These are phyloP conservation scores for Ondatra zibethicus DNA, from an alignment of 2,113 vertebrate genomes.

Conservation along the genomic window DNA sequence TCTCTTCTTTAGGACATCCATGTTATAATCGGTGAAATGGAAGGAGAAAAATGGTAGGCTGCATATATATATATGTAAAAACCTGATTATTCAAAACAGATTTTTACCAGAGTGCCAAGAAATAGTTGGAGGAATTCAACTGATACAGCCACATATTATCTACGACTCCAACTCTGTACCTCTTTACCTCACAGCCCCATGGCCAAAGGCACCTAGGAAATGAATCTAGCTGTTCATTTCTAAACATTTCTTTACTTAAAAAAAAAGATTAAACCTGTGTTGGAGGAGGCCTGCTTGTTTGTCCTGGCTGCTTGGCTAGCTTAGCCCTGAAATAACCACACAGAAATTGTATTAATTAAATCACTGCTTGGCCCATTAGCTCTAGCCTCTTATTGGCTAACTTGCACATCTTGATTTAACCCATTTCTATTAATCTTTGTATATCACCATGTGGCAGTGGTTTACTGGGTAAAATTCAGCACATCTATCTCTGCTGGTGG, in stretches of 20 bases:
- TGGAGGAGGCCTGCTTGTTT: too few species aligned
- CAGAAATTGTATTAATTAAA: too few species aligned
- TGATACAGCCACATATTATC: neutral
- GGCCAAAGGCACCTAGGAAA: neutral
- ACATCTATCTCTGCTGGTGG: too few species aligned
- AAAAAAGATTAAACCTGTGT: slow-evolving; percentile 10
- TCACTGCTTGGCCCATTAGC: too few species aligned
- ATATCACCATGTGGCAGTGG: too few species aligned
- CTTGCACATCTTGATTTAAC: too few species aligned
- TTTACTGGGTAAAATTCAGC: too few species aligned
- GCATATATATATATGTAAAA: neutral
- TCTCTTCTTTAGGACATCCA: neutral
- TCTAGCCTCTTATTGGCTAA: too few species aligned
- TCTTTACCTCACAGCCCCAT: neutral
- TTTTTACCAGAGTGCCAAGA: neutral
- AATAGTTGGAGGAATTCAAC: neutral
- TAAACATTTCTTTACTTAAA: neutral
- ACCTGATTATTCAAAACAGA: neutral
- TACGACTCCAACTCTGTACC: accelerated
- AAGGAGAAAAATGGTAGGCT: neutral
- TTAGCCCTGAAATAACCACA: too few species aligned
- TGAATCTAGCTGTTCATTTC: neutral
- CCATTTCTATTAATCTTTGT: too few species aligned
- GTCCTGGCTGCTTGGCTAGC: too few species aligned
- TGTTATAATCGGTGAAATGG: neutral